phyloP scores from a whole-genome alignment of 2,888 invertebrate species.

The Calliscelio sp. region DNA sequence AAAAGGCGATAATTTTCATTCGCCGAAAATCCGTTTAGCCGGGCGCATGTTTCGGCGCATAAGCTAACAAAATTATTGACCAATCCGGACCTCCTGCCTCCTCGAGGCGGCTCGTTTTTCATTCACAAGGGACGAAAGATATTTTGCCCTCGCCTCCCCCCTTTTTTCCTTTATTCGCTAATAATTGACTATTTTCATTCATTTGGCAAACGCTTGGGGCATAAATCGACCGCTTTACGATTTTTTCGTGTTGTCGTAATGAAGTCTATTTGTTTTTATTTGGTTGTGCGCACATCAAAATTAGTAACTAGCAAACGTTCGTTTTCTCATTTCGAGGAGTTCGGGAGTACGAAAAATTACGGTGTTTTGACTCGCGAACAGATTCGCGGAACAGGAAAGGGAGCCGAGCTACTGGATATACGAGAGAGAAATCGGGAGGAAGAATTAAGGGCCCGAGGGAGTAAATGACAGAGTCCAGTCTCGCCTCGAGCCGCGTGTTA shows the following conservation, averaged over 20 bases:
- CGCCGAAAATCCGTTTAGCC: constrained; percentile 51
- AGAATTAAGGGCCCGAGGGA: constrained; percentile 77
- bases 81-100: constrained; percentile 82
- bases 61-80: constrained; percentile 83
- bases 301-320: constrained; percentile 60
- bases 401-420: constrained; percentile 76
- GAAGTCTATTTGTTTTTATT: constrained; percentile 22
- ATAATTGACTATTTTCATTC: constrained; percentile 57
- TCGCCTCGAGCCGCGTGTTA: constrained; percentile 80
- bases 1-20: constrained; percentile 58
- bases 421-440: constrained; percentile 74
- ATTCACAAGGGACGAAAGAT: constrained; percentile 77
- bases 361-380: constrained; percentile 61
- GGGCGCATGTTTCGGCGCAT: constrained; percentile 75
- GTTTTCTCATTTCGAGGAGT: constrained; percentile 58
- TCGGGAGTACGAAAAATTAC: constrained; percentile 64
- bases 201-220: constrained; percentile 18
- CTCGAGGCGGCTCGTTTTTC: constrained; percentile 81
- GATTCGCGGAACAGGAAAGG: constrained; percentile 68
- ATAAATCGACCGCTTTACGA: constrained; percentile 27
- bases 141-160: constrained; percentile 71
- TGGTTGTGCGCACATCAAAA: constrained; percentile 32
- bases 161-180: constrained; percentile 44
- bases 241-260: constrained; percentile 41
- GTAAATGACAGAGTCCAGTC: constrained; percentile 80